Conservation (phyloP, 2,113 vertebrate species). For the Aldabrachelys gigantea region DNA sequence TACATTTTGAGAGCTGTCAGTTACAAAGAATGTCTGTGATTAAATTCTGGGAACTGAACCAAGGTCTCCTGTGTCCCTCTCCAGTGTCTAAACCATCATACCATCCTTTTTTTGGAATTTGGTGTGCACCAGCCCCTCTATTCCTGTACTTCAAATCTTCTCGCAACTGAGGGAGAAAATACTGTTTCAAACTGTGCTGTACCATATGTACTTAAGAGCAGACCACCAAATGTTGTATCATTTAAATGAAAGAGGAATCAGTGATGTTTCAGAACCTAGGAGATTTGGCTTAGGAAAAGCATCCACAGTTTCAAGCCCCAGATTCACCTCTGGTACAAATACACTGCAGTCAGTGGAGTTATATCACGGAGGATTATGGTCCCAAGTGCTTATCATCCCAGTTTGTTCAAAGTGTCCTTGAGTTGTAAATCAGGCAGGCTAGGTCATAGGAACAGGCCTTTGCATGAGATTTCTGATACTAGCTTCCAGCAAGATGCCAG, state of each 20-base stretch:
- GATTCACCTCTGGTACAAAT: not conserved
- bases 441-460: not conserved
- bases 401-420: not conserved
- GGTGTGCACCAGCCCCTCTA: not conserved
- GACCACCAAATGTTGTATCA: not conserved
- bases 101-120: not conserved
- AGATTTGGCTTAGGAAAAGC: not conserved
- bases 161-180: not conserved
- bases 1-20: not conserved
- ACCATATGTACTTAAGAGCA: not conserved
- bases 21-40: not conserved
- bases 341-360: not conserved
- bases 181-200: not conserved
- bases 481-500: too few species aligned
- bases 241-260: not conserved
- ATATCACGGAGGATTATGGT: not conserved
- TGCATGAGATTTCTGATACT: not conserved
- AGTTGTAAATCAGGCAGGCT: not conserved
- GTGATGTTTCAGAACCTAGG: not conserved
- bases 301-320: not conserved
- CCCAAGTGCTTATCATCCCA: not conserved
- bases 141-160: not conserved
- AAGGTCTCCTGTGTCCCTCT: not conserved
- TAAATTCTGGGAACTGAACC: not conserved
- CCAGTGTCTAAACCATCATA: not conserved